Conservation (phyloP, 2,888 invertebrate species). For the Tetramorium bicarinatum region DNA sequence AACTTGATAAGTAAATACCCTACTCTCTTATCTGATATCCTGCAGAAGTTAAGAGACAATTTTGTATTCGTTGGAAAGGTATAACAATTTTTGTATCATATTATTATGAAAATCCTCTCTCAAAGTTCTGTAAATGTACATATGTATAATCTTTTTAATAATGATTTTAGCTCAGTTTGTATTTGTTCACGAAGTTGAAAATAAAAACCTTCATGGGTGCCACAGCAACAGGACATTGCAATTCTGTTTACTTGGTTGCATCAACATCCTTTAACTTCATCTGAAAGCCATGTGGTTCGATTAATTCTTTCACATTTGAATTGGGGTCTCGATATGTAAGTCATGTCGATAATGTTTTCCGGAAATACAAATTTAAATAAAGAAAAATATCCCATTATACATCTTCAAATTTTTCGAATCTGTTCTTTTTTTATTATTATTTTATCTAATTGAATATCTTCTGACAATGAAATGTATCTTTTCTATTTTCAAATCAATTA, state of each 20-base stretch:
- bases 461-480: background rate
- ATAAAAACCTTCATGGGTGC: constrained; percentile 91
- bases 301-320: constrained; percentile 91
- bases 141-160: constrained; percentile 49
- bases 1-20: constrained; percentile 91
- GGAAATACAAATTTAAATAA: background rate
- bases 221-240: constrained; percentile 89
- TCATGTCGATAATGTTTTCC: background rate
- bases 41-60: constrained; percentile 88
- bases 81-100: constrained; percentile 49
- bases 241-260: constrained; percentile 90
- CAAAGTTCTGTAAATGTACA: background rate
- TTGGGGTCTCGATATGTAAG: constrained; percentile 88
- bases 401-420: background rate
- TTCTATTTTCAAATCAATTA: background rate
- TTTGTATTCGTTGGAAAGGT: constrained; percentile 88
- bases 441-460: background rate
- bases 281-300: constrained; percentile 90
- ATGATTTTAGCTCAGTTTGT: constrained; percentile 88
- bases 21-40: constrained; percentile 90
- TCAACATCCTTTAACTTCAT: constrained; percentile 88
- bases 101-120: background rate
- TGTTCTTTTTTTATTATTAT: background rate
- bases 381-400: background rate
- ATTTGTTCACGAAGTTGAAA: constrained; percentile 92